Base-by-base conservation (phyloP, 2,797 vertebrate species). In the Argyrosomus regius region DNA sequence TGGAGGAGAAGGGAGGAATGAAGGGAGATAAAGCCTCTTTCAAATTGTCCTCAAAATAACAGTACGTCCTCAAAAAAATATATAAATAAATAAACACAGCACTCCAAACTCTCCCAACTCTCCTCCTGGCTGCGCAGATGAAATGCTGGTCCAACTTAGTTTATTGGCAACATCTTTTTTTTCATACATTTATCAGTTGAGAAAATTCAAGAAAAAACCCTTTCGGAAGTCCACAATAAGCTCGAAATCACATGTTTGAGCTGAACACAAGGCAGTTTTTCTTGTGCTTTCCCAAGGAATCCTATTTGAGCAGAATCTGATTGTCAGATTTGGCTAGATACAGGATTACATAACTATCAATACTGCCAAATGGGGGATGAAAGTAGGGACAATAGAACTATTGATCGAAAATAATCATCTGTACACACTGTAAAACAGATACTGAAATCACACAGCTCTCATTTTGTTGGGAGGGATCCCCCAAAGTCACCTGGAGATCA, bases 41-140 rank as follows among this genome's bases (percentile, higher is more conserved):
- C 58, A 84, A 84, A 77, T 24, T 53, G 45, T 88, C 76, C 84
- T 80, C 72, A 88, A 89, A 87, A 90, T 77, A 89, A 85, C 79
- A 43, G 60, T 11, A 64, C 9, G 41, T 77, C 72, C 71, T 80
- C 75, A 49, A 22, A 80, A 72, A 54, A 59, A 39, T 39, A 39
- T 39, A 50, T 3, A 60, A 31, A 10, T 64, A 45, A 56, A 64
- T 7, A 53, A 43, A 65, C 59, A 53, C 4, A 16, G 52, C 62
- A 59, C 52, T 35, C 28, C 16, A 78, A 79, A 69, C 67, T 78
- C 72, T 66, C 67, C 67, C 31, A 66, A 49, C 75, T 77, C 48
- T 68, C 45, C 50, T 64, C 35, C 24, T 81, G 76, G 78, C n/a
- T 9, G 5, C 49, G 11, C 24, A 46, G 12, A 80, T 72, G 67